Base-by-base conservation (phyloP, 2,113 vertebrate genomes). In the Pomatorhinus ruficollis region DNA sequence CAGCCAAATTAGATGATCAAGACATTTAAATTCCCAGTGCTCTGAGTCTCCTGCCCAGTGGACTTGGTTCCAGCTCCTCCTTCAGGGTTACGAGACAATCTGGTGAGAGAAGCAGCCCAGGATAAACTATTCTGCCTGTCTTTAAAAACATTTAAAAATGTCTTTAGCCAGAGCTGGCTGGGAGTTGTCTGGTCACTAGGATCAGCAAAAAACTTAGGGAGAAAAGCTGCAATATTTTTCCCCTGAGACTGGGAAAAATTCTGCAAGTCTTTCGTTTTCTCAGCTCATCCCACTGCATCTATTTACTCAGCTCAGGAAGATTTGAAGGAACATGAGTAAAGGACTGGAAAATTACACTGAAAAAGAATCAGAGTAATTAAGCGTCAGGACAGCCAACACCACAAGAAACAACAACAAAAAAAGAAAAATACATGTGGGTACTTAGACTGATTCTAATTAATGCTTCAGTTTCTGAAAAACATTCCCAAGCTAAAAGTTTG, bases 291-390 rank as follows among this genome's bases (percentile, higher is more conserved):
- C 68, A 92, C 83, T 83, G 49, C 64, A 87, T 86, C 75, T 83
- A 77, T 88, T 92, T 83, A 59, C 75, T 59, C 66, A 66, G 12
- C 27, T 95, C 64, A 80, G 23, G 59, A 77, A 87, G 68, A 89
- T 70, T 30, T 72, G 76, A 88, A 82, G 68, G 44, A 94, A 74
- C 44, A 52, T 12, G 47, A 63, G 85, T 56, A 71, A 92, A 90
- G 60, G 83, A 53, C 64, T 89, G 71, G 76, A 93, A 93, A 96
- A 92, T 75, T 81, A 86, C 49, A 53, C 28, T 37, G 44, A 72
- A 87, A 81, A 94, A 80, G 37, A 90, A 80, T 59, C 45, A 93
- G 54, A 86, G 54, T 76, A 80, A 70, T 61, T 81, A 86, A 88
- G 54, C 18, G 0, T 49, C 56, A 86, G 35, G 31, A 83, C 27